Evolutionary conservation across 2,113 vertebrate genomes (phyloP), one percentile per base, ranked within the genome.

Genomic region (Crocuta crocuta): DNA sequence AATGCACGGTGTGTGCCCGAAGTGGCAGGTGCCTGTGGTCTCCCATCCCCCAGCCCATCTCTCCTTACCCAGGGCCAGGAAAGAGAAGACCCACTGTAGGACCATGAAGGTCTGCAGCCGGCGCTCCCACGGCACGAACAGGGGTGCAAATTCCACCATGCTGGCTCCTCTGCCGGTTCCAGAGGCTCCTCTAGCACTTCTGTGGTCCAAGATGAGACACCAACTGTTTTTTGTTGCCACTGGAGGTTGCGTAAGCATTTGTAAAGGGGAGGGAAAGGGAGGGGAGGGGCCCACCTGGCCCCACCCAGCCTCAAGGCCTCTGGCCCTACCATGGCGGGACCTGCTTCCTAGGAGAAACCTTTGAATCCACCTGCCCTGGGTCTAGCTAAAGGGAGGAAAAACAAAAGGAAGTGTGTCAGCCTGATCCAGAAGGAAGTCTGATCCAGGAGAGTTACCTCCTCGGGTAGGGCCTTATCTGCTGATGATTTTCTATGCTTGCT

Each of bases 31-130:
- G 65, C 55, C 68, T 4, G 0, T 0, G 43, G 10, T 39, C 90
- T 78, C 78, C 58, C 10, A 0, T 0, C 10, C 73, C n/a, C 39
- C 26, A 58, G 68, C n/a, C 73, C 87, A 24, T 13, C 65, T n/a
- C 19, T 0, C 97, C 99, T 99, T 98, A 99, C 99, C 99, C 45
- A 99, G 87, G 10, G 33, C 98, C 13, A 99, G 94, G 97, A 99
- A 99, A 93, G 98, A 98, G 98, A 98, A 99, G 94, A 99, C 98
- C 99, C 99, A 99, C 45, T 99, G 98, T 61, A 99, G 43, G 39
- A 99, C 99, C 0, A 97, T 92, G 0, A 98, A 97, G 0, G 99
- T 99, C 98, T 99, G 99, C 81, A 99, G 97, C 89, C 99, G 98
- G 97, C 99, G 98, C 21, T 89, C 24, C 31, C 99, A 50, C 0